Conservation (phyloP, 2,888 invertebrate species). For the Lithodes maja region DNA sequence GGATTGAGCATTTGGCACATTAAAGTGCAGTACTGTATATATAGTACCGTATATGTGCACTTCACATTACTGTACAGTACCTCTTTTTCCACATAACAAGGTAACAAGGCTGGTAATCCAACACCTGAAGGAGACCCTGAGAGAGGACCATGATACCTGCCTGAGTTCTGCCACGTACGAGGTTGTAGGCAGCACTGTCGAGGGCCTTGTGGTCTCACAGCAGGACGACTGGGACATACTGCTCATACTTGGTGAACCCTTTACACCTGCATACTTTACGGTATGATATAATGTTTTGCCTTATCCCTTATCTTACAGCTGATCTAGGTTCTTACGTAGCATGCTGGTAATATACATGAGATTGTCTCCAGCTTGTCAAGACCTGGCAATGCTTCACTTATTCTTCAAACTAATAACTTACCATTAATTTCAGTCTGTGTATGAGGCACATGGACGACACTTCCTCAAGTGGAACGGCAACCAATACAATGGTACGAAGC, state of each 20-base stretch:
- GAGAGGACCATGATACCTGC: not conserved
- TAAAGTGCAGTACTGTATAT: not conserved
- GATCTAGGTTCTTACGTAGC: too few species aligned
- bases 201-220: slow-evolving; percentile 12
- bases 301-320: too few species aligned
- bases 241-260: slow-evolving; percentile 41
- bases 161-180: slow-evolving; percentile 26
- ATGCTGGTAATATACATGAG: too few species aligned
- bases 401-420: too few species aligned
- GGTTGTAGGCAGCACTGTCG: slow-evolving; percentile 40
- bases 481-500: slow-evolving; percentile 5
- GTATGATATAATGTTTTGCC: not conserved
- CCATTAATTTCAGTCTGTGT: not conserved
- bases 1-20: not conserved
- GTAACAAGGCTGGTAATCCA: not conserved
- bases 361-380: too few species aligned
- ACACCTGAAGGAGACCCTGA: not conserved
- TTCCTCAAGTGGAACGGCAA: slow-evolving; percentile 33
- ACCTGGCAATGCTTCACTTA: too few species aligned
- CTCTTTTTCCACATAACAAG: not conserved
- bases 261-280: slow-evolving; percentile 39
- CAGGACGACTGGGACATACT: slow-evolving; percentile 40
- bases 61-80: not conserved
- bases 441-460: slow-evolving; percentile 37
- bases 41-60: not conserved